phyloP scores from a whole-genome alignment of 1,140 invertebrate genomes.

The Brevipalpus yothersi region DNA sequence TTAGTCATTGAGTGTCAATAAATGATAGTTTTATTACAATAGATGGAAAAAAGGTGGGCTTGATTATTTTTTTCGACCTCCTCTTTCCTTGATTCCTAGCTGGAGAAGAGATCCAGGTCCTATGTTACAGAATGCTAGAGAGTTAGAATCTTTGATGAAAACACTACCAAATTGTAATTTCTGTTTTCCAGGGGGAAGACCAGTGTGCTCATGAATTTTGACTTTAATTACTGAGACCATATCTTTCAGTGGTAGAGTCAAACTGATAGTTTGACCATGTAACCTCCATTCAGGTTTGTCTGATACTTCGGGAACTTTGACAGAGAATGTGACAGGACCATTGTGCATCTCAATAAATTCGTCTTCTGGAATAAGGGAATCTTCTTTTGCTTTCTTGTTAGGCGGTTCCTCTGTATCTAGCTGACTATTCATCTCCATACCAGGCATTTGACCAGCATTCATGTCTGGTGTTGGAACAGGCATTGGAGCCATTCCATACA shows the following conservation, averaged over 20 bases:
- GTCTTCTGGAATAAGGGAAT: slow-evolving; percentile 64
- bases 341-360: slow-evolving; percentile 45
- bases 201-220: slow-evolving; percentile 60
- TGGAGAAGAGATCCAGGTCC: slow-evolving; percentile 52
- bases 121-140: slow-evolving; percentile 86
- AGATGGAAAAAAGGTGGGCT: too few species aligned
- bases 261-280: slow-evolving; percentile 61
- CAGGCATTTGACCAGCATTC: background rate
- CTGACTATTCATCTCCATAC: background rate
- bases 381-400: slow-evolving; percentile 67
- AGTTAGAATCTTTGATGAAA: slow-evolving; percentile 92
- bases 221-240: slow-evolving; percentile 55
- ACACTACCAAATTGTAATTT: slow-evolving; percentile 84
- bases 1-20: too few species aligned
- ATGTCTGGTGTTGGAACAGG: background rate
- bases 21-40: too few species aligned
- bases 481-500: background rate
- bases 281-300: slow-evolving; percentile 90
- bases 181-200: slow-evolving; percentile 90
- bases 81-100: slow-evolving; percentile 83
- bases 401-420: slow-evolving; percentile 34
- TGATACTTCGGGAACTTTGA: slow-evolving; percentile 44
- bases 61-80: slow-evolving; percentile 80
- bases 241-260: slow-evolving; percentile 53
- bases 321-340: slow-evolving; percentile 46